Evolutionary conservation across 2,113 vertebrate genomes (phyloP).

Genomic region (Taurulus bubalis): DNA sequence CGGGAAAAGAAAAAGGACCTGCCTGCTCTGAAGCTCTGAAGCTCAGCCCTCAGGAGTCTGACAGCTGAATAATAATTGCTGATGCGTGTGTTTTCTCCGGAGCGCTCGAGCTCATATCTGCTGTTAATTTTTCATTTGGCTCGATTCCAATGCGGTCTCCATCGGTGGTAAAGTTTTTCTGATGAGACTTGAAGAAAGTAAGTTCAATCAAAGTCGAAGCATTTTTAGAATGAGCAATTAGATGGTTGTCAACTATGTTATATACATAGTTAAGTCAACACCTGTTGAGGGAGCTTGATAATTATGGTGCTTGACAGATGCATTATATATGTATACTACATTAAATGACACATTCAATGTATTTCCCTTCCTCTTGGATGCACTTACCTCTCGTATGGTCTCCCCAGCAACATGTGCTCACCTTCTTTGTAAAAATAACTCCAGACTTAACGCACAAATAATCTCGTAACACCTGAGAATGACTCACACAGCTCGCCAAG

Average conservation of each 20-base stretch:
- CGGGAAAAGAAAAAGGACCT: not conserved
- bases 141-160: not conserved
- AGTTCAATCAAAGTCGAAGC: not conserved
- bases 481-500: not conserved
- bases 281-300: not conserved
- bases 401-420: not conserved
- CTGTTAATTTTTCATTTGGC: not conserved
- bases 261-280: not conserved
- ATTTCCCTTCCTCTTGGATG: not conserved
- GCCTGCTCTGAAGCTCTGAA: not conserved
- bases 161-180: not conserved
- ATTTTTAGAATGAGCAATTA: not conserved
- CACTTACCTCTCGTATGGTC: not conserved
- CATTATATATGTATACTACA: too few species aligned
- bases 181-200: not conserved
- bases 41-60: not conserved
- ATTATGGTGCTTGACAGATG: not conserved
- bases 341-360: not conserved
- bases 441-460: not conserved
- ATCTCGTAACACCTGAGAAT: not conserved
- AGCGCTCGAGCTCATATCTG: not conserved
- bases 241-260: not conserved
- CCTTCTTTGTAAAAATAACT: not conserved
- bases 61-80: conserved; percentile 5
- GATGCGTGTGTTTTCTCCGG: not conserved